Conservation (phyloP, 2,797 vertebrate genomes). For the Coregonus suidteri region DNA sequence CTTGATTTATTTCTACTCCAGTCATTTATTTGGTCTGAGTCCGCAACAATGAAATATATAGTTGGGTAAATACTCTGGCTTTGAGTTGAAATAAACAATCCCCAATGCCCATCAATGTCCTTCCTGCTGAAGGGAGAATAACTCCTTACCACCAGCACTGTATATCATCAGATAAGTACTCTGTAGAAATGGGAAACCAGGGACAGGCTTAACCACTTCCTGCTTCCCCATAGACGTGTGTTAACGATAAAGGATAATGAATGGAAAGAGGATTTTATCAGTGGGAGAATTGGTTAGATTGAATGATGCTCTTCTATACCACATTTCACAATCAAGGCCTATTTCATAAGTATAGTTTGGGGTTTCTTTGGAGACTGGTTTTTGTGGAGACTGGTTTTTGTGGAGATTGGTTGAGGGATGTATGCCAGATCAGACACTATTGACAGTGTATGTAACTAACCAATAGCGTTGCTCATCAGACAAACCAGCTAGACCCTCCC, state of each 20-base stretch:
- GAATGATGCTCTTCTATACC: constrained; percentile 78
- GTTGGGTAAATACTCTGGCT: constrained; percentile 71
- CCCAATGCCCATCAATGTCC: constrained; percentile 78
- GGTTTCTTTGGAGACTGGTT: constrained; percentile 64
- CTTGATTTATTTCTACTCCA: constrained; percentile 76
- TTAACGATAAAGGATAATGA: constrained; percentile 78
- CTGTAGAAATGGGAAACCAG: constrained; percentile 74
- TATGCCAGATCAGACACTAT: constrained; percentile 41
- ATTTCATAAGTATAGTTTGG: constrained; percentile 70
- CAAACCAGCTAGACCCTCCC: background rate
- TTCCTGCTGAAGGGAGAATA: constrained; percentile 77
- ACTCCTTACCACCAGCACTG: constrained; percentile 76
- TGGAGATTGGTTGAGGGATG: constrained; percentile 65
- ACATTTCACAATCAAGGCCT: constrained; percentile 75
- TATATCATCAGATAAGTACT: constrained; percentile 80
- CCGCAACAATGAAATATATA: constrained; percentile 67
- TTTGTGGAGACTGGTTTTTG: constrained; percentile 47
- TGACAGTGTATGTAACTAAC: constrained; percentile 10
- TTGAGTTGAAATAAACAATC: constrained; percentile 80
- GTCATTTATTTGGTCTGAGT: constrained; percentile 73
- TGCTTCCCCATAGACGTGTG: constrained; percentile 65
- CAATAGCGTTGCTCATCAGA: no score
- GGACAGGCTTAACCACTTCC: constrained; percentile 76
- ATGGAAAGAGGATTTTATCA: constrained; percentile 80
- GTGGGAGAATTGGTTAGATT: constrained; percentile 69